Evolutionary conservation across 1,140 invertebrate species (phyloP), one percentile per base, ranked within the genome.

Genomic region (Lepidotrigona ventralis): DNA sequence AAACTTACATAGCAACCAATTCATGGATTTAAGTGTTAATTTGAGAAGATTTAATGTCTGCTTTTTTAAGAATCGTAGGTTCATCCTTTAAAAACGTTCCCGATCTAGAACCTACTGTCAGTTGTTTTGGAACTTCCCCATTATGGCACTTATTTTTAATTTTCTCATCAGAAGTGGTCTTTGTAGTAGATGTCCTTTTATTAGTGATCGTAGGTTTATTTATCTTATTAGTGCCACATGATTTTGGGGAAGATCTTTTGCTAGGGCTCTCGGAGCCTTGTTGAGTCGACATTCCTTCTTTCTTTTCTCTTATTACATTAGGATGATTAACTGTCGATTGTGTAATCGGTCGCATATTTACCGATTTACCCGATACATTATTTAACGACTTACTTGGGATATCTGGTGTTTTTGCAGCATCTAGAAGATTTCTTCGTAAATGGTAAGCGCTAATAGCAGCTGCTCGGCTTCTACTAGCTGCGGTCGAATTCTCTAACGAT

Each of bases 21-120:
- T 70, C 53, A 54, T 83, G 70, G 64, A 72, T 79, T 91, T 91
- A 93, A 84, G 85, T 89, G 78, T 92, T 92, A 56, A 93, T 93
- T 76, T 94, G 92, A 53, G 93, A 90, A 12, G 93, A 91, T 78
- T 93, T 92, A 75, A 95, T 92, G 71, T 94, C 93, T 6, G 92
- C 87, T 56, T 94, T 95, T 70, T 95, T 95, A 26, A 95, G 89
- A 87, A 95, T 94, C 21, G 96, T 93, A 71, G 96, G 93, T 91
- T 97, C 96, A 87, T 97, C 96, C 91, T 96, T 97, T 15, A 96
- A 92, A 89, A 97, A 97, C 0, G 96, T 97, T 19, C 96, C 96
- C 1, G 96, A 97, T 80, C 96, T 93, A 19, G 94, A 95, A 69
- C 94, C 94, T 51, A 95, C 94, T 12, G 92, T 94, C 9, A 92